phyloP scores from a whole-genome alignment of 1,140 invertebrate genomes.

The Heliconius himera region DNA sequence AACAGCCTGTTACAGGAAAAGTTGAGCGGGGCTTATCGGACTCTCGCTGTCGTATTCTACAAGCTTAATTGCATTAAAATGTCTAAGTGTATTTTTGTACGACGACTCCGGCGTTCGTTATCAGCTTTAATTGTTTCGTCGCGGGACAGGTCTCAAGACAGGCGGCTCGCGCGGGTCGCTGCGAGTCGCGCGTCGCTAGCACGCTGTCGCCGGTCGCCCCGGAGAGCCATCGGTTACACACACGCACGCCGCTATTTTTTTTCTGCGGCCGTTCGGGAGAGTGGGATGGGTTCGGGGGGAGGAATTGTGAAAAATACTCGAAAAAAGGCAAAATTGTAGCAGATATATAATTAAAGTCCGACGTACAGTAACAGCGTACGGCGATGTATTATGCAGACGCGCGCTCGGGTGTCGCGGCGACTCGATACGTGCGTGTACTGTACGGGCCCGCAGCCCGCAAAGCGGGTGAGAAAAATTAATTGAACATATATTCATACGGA shows the following conservation, averaged over 20 bases:
- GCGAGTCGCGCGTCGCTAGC: constrained; percentile 30
- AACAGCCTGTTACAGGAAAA: constrained; percentile 80
- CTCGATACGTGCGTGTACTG: constrained; percentile 48
- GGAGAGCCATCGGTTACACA: constrained; percentile 52
- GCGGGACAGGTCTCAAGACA: constrained; percentile 38
- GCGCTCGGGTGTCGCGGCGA: constrained; percentile 63
- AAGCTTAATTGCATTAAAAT: constrained; percentile 75
- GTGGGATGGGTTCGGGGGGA: constrained; percentile 59
- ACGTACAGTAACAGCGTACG: constrained; percentile 72
- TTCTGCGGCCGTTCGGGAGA: constrained; percentile 65
- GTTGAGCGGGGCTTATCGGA: constrained; percentile 76
- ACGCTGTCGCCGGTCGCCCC: constrained; percentile 28
- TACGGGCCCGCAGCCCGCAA: constrained; percentile 45
- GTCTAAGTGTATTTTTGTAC: constrained; percentile 62
- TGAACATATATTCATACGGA: constrained; percentile 49
- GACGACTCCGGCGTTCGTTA: constrained; percentile 50
- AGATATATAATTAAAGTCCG: constrained; percentile 81
- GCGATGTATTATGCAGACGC: constrained; percentile 78
- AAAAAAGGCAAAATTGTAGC: constrained; percentile 82
- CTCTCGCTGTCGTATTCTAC: constrained; percentile 64
- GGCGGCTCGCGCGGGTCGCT: background rate
- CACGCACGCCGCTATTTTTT: constrained; percentile 63
- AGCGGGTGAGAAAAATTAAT: constrained; percentile 66
- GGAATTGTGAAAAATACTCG: constrained; percentile 81
- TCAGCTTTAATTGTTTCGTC: constrained; percentile 42